Percentiles rank a stretch among this genome's conserved stretches.
These are phyloP conservation scores for Pangasius mekongensis DNA, from an alignment of 2,797 vertebrate genomes.

Conservation along the genomic window DNA sequence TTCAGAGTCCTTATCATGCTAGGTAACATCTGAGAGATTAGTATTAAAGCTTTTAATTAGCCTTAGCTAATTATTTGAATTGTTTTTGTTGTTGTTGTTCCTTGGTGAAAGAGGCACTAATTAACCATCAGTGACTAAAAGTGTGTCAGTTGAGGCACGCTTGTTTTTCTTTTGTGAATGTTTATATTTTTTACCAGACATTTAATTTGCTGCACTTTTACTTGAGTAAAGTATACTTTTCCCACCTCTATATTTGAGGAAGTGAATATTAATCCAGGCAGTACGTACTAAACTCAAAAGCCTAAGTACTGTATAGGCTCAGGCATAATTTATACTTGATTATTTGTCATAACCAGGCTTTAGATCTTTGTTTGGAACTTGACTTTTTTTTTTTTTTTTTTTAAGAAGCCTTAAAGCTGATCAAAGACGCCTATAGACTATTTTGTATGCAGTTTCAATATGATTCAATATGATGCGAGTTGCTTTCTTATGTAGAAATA, in stretches of 20 bases:
- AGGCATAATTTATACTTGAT: neutral
- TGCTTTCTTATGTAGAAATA: slow-evolving; percentile 34
- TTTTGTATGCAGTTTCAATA: neutral
- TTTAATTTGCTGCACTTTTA: neutral
- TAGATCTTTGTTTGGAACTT: too few species aligned
- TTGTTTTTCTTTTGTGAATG: neutral
- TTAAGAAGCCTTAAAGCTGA: neutral
- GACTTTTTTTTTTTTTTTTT: neutral
- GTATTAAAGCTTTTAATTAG: neutral
- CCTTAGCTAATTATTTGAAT: neutral
- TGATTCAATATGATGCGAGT: neutral
- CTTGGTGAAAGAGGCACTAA: neutral
- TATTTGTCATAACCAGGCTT: neutral
- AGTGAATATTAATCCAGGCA: neutral
- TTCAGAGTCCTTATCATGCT: neutral
- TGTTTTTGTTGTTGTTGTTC: neutral
- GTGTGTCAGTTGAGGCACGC: neutral
- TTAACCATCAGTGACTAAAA: neutral
- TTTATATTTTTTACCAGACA: neutral
- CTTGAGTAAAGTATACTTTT: neutral
- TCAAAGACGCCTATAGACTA: slow-evolving; percentile 23
- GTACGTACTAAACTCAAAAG: neutral
- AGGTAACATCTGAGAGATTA: neutral
- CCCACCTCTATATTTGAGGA: neutral
- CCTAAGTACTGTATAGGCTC: neutral